Conservation (phyloP, 2,888 invertebrate species). For the Rhabditophanes sp. region DNA sequence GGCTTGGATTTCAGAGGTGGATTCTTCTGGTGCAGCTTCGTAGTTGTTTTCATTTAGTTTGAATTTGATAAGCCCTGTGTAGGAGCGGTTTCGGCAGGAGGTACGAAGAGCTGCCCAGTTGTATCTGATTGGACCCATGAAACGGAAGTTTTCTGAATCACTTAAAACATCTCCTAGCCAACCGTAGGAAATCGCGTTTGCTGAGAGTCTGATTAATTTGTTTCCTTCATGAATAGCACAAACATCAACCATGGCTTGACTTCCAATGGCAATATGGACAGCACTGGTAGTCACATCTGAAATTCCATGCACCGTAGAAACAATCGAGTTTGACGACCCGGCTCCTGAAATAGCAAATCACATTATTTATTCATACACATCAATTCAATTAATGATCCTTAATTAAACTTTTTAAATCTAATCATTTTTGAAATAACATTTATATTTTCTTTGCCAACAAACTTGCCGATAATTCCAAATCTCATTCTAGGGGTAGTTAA, state of each 20-base stretch:
- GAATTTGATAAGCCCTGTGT: constrained; percentile 20
- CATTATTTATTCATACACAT: too few relatives aligned
- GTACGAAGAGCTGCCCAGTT: constrained; percentile 40
- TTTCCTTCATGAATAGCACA: constrained; percentile 57
- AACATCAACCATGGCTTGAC: constrained; percentile 59
- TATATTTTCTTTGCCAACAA: too few relatives aligned
- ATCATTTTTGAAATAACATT: too few relatives aligned
- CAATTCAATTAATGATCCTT: too few relatives aligned
- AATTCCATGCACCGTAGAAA: constrained; percentile 64
- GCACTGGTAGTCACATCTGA: constrained; percentile 58
- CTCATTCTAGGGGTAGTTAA: constrained; percentile 49
- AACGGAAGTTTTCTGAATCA: constrained; percentile 64
- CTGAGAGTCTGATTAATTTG: constrained; percentile 56
- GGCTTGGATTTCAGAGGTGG: constrained; percentile 8
- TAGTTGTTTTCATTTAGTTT: constrained; percentile 11
- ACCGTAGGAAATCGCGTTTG: constrained; percentile 66
- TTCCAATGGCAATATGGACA: constrained; percentile 64
- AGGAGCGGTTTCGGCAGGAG: constrained; percentile 36
- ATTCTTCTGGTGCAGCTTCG: constrained; percentile 8
- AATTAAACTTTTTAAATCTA: too few relatives aligned
- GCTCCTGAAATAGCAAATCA: too few relatives aligned
- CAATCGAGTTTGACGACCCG: constrained; percentile 61
- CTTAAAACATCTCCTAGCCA: constrained; percentile 66
- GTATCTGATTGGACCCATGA: constrained; percentile 71
- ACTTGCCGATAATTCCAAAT: constrained; percentile 59